These are phyloP conservation scores for Amphipyra berbera DNA, from an alignment of 2,888 invertebrate species.

Conservation along the genomic window DNA sequence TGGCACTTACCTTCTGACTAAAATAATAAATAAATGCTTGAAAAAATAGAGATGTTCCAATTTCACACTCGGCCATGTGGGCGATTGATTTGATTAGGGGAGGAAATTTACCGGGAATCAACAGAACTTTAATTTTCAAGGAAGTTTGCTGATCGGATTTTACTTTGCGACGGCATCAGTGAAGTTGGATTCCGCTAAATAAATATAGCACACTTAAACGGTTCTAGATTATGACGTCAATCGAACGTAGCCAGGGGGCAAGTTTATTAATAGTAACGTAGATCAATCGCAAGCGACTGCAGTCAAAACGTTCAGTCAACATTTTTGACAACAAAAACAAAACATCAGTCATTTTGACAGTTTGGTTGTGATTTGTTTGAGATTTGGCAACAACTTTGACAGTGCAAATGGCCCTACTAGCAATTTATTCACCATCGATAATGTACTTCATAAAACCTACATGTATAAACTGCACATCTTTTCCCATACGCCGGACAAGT, in stretches of 20 bases:
- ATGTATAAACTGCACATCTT: slow-evolving; percentile 50
- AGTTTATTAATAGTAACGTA: no score
- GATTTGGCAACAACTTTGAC: no score
- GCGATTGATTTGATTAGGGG: no score
- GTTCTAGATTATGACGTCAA: neutral
- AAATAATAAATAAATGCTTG: neutral
- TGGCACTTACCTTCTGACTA: neutral
- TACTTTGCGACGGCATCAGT: neutral
- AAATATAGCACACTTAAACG: neutral
- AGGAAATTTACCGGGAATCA: no score
- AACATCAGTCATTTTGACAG: no score
- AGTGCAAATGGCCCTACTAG: no score
- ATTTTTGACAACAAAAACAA: no score
- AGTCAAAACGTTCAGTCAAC: no score
- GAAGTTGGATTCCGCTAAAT: neutral
- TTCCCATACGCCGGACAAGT: slow-evolving; percentile 64
- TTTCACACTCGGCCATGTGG: neutral
- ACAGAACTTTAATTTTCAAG: neutral
- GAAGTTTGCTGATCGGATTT: neutral
- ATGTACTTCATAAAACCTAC: neutral
- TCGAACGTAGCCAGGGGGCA: neutral
- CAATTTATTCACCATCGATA: neutral
- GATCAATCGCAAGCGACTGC: no score
- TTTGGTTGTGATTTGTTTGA: no score
- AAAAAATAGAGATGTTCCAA: neutral